Conservation (phyloP, 2,888 invertebrate genomes). For the Ochlodes sylvanus region DNA sequence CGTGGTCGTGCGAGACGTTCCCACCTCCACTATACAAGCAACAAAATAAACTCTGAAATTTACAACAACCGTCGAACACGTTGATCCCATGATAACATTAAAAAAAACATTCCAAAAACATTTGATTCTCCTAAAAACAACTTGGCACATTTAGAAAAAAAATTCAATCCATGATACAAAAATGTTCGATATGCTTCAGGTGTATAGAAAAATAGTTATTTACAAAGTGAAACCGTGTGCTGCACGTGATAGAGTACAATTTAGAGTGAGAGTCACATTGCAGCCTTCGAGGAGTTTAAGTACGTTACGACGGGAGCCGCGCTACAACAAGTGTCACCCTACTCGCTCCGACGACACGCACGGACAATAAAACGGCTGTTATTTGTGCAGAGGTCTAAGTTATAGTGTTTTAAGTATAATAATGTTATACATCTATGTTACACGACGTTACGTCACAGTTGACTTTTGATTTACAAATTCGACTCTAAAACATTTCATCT, state of each 20-base stretch:
- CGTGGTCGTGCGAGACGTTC: constrained; percentile 32
- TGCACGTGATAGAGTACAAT: constrained; percentile 30
- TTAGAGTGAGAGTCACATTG: constrained; percentile 2
- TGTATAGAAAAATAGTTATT: constrained; percentile 43
- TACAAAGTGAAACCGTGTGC: constrained; percentile 40
- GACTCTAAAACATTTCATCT: constrained; percentile 45
- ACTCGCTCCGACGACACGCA: neutral
- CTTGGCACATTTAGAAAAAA: constrained; percentile 54
- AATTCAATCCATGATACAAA: constrained; percentile 38
- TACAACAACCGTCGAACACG: constrained; percentile 53
- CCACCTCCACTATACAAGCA: constrained; percentile 42
- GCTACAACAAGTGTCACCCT: constrained; percentile 51
- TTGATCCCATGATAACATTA: constrained; percentile 46
- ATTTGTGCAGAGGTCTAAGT: constrained; percentile 43
- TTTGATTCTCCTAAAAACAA: constrained; percentile 40
- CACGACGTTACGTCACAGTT: constrained; percentile 24
- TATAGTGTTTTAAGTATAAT: constrained; percentile 24
- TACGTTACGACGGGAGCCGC: constrained; percentile 47
- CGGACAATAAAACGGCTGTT: constrained; percentile 28
- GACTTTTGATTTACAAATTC: constrained; percentile 35
- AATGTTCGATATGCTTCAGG: constrained; percentile 39
- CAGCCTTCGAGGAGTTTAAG: constrained; percentile 44
- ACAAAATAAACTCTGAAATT: constrained; percentile 59
- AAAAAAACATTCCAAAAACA: constrained; percentile 43
- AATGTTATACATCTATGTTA: constrained; percentile 28